Evolutionary conservation across 2,888 invertebrate genomes (phyloP), one percentile per base, ranked within the genome.

Genomic region (Cerastis leucographa): DNA sequence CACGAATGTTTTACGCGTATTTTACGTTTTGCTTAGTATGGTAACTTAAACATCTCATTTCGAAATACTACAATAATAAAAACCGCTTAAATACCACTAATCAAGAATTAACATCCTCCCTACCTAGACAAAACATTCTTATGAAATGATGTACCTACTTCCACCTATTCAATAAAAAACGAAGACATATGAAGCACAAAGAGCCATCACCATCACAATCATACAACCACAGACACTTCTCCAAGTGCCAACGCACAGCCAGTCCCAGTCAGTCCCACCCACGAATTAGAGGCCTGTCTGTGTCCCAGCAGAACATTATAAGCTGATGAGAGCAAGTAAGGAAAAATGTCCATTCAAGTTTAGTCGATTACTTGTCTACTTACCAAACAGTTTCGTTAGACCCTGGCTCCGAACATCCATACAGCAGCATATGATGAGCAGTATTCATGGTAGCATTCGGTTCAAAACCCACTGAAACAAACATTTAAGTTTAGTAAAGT

Each of bases 401-500:
- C 4, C 98, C 99, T 0, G 99, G 99, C 76, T 97, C 97, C 5
- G 97, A 97, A 91, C 99, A 99, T 22, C 99, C 99, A 92, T 99
- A 99, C 0, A 99, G 94, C 69, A 99, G 96, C 97, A 99, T 99
- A 94, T 99, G 99, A 96, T 99, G 99, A 17, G 99, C 99, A 8
- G 98, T 98, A 91, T 98, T 97, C 98, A 98, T 98, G 19, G 98
- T 98, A 2, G 99, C 99, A 91, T 99, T 98, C 2, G 99, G 99
- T 93, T 98, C 97, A 94, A 99, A 99, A 65, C 99, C 99, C 90
- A 98, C 99, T 98, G 95, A 69, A 97, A 97, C 40, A 87, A 77
- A 84, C 78, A 46, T 74, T n/a, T 22, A 22, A 8, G 22, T 66
- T 14, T 29, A 69, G 22, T 69, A 54, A 54, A 54, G 59, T 29